These are phyloP conservation scores for Todus mexicanus DNA, from an alignment of 2,797 vertebrate genomes.

Conservation along the genomic window DNA sequence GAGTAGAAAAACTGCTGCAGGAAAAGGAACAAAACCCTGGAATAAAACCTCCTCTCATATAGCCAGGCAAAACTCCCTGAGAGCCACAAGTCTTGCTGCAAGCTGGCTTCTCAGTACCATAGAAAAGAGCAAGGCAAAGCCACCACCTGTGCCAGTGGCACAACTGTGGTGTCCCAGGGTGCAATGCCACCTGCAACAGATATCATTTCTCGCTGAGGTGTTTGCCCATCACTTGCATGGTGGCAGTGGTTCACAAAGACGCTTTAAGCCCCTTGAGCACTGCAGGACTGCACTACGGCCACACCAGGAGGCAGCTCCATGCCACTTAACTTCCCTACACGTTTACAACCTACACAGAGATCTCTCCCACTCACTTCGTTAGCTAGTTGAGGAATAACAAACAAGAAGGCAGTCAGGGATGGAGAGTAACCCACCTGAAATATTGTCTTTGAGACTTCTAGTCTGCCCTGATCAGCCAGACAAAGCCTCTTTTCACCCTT, in stretches of 20 bases:
- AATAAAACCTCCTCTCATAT: neutral
- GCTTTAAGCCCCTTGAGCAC: neutral
- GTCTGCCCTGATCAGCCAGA: neutral
- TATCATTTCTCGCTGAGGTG: rapidly evolving
- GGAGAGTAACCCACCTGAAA: neutral
- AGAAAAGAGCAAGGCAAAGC: neutral
- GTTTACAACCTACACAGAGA: neutral
- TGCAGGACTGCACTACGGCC: neutral
- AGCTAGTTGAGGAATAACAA: neutral
- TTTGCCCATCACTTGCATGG: neutral
- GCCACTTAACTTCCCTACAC: neutral
- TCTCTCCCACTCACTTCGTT: neutral
- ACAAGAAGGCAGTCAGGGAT: neutral
- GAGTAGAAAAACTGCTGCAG: neutral
- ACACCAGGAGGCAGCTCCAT: neutral
- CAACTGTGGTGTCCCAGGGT: neutral
- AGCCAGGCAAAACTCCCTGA: neutral
- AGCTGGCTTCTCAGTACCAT: neutral
- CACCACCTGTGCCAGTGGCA: rapidly evolving
- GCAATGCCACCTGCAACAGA: neutral
- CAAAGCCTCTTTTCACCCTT: neutral
- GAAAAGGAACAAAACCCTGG: neutral
- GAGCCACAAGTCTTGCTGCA: neutral
- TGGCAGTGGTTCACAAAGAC: neutral
- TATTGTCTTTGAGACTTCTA: neutral